Evolutionary conservation across 1,140 invertebrate species (phyloP).

Genomic region (Danaus melanippus): DNA sequence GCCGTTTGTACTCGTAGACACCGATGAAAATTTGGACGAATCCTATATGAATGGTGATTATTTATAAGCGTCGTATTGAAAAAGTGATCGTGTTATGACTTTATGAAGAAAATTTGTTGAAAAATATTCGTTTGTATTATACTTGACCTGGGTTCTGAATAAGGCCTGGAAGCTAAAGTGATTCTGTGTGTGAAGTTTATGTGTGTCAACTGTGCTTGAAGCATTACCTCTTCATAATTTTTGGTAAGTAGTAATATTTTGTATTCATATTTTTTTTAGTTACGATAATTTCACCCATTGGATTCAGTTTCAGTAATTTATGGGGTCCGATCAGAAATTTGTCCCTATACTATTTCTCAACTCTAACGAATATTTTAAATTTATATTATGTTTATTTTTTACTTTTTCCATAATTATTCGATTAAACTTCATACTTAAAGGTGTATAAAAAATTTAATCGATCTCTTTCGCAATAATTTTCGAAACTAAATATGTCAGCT

Average conservation of each 20-base stretch:
- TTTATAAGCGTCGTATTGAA: conserved; percentile 31
- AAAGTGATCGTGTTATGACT: conserved; percentile 47
- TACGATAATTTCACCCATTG: conserved; percentile 1
- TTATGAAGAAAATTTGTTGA: conserved; percentile 27
- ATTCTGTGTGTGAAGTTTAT: conserved; percentile 31
- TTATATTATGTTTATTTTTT: no score
- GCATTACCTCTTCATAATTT: conserved; percentile 23
- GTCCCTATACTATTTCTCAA: no score
- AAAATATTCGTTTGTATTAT: conserved; percentile 43
- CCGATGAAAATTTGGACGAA: conserved; percentile 55
- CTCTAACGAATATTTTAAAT: no score
- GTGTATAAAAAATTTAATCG: no score
- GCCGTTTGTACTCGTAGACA: conserved; percentile 65
- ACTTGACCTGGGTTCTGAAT: conserved; percentile 18
- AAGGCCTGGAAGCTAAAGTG: conserved; percentile 22
- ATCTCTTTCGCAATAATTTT: no score
- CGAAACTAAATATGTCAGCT: no score
- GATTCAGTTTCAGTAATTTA: conserved; percentile 6
- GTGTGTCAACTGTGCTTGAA: conserved; percentile 26
- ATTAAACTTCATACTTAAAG: no score
- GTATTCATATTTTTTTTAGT: not conserved
- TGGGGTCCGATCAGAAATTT: conserved; percentile 3
- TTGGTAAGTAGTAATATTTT: conserved; percentile 23
- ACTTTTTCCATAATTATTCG: no score
- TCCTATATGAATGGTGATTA: conserved; percentile 56